These are phyloP conservation scores for Ophion slaviceki DNA, from an alignment of 2,888 invertebrate genomes.

Conservation along the genomic window DNA sequence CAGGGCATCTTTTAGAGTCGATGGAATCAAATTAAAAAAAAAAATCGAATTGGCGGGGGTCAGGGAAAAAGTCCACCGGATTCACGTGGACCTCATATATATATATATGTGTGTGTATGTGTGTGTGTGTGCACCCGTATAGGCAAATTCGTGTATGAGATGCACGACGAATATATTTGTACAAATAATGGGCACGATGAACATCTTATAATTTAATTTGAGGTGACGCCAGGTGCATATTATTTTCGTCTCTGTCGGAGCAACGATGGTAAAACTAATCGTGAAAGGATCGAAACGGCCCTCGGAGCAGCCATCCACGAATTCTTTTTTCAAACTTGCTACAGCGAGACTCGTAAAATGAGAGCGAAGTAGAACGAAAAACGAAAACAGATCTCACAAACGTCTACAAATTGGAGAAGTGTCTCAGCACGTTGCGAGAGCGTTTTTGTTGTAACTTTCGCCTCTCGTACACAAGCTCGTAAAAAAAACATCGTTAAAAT, in stretches of 20 bases:
- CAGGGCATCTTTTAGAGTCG: no score
- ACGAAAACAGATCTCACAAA: no score
- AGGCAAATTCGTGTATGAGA: constrained; percentile 28
- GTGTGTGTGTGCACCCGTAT: neutral
- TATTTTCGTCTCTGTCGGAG: constrained; percentile 33
- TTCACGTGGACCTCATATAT: neutral
- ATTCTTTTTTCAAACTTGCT: constrained; percentile 10
- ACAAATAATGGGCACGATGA: constrained; percentile 66
- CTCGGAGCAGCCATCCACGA: constrained; percentile 1
- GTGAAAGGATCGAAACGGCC: neutral
- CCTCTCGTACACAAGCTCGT: neutral
- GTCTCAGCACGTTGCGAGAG: neutral
- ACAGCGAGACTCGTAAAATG: neutral
- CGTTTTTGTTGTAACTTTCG: neutral
- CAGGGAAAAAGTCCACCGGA: no score
- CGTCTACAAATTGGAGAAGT: no score
- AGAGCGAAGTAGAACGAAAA: neutral
- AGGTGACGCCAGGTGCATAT: constrained; percentile 8
- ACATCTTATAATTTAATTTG: constrained; percentile 10
- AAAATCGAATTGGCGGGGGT: no score
- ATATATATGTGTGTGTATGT: constrained; percentile 11
- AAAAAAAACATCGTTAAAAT: neutral
- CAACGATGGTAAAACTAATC: constrained; percentile 31
- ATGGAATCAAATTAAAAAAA: no score
- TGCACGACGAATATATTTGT: constrained; percentile 64